Conservation (phyloP, 2,797 vertebrate species). For the Gila robusta region DNA sequence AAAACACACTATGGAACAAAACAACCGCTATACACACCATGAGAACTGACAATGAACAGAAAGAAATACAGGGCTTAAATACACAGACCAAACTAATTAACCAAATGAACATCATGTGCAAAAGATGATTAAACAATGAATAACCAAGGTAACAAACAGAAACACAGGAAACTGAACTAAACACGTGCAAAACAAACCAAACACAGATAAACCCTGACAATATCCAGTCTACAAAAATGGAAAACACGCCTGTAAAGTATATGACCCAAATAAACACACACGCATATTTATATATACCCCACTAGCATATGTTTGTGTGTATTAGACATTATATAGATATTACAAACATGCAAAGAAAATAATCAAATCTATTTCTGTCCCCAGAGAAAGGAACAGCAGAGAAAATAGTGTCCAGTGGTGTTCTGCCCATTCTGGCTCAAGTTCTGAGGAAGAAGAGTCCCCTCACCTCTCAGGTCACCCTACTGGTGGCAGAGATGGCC, state of each 20-base stretch:
- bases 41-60: not conserved
- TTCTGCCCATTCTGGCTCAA: slow-evolving; percentile 80
- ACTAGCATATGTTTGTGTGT: not conserved
- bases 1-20: not conserved
- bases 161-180: not conserved
- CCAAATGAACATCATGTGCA: not conserved
- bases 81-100: not conserved
- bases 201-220: not conserved
- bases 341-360: not conserved
- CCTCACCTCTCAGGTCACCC: slow-evolving; percentile 81
- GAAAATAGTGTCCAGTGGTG: slow-evolving; percentile 78
- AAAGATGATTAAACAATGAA: not conserved
- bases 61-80: not conserved
- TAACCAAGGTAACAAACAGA: not conserved
- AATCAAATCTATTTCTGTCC: slow-evolving; percentile 34
- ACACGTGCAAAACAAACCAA: not conserved
- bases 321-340: not conserved
- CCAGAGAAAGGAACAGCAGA: slow-evolving; percentile 81
- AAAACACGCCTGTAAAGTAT: not conserved
- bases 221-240: slow-evolving; percentile 27
- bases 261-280: not conserved
- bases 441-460: slow-evolving; percentile 75
- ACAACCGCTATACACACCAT: not conserved
- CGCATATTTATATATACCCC: not conserved
- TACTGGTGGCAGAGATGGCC: slow-evolving; percentile 87